Evolutionary conservation across 2,113 vertebrate genomes (phyloP).

Genomic region (Pycnonotus jocosus): DNA sequence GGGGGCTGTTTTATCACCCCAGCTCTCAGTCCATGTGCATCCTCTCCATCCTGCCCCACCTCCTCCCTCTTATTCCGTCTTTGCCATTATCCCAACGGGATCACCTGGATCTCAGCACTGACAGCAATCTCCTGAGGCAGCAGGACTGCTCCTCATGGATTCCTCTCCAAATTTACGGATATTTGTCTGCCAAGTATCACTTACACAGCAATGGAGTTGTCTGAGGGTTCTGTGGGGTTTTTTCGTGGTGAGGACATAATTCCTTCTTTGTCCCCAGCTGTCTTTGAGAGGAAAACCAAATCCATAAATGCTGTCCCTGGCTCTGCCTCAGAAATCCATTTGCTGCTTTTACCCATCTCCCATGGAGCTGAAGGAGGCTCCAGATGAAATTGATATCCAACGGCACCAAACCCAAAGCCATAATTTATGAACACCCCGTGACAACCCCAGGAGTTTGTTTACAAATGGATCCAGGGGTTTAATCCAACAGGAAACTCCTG

Average conservation of each 20-base stretch:
- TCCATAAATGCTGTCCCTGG: neutral
- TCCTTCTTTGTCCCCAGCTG: neutral
- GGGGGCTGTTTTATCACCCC: neutral
- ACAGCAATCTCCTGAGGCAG: neutral
- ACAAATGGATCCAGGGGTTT: neutral
- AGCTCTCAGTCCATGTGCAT: neutral
- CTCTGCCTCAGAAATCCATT: neutral
- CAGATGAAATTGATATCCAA: neutral
- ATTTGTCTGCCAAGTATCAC: neutral
- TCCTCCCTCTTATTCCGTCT: neutral
- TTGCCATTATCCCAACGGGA: rapidly evolving
- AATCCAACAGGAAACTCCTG: neutral
- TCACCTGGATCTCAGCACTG: neutral
- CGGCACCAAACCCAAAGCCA: rapidly evolving
- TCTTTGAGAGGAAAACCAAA: neutral
- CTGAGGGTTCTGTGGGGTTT: too few species aligned
- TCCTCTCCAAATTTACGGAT: neutral
- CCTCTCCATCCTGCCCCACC: neutral
- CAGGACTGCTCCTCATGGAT: neutral
- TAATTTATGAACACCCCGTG: neutral
- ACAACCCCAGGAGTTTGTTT: neutral
- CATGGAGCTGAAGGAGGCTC: neutral
- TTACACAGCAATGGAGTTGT: neutral
- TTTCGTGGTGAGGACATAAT: neutral
- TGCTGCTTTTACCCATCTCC: neutral